Base-by-base conservation (phyloP, 2,888 invertebrate genomes). In the Trichacis sp. region DNA sequence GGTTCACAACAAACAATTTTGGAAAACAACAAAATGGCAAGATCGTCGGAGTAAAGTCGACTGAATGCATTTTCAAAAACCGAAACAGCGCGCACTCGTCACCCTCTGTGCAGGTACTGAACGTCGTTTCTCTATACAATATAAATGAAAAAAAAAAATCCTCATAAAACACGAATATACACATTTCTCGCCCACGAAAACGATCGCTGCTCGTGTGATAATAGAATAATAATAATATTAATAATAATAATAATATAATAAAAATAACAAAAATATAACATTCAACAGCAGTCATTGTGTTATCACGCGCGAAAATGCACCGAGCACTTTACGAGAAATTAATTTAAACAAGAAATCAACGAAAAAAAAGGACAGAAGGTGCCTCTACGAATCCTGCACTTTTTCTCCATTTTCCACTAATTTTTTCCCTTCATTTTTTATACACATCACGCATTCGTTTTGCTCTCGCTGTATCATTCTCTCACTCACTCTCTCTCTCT, bases 201-300 rank as follows among this genome's bases (percentile, higher is more conserved):
- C 49, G 12, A 12, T 38, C 36, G 38, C 12, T 36, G 36, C 47
- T 38, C 47, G 56, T 49, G 45, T 54, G 46, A 38, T 52, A 59
- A 53, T 60, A 60, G 51, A 42, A 49, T 55, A 60, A 55, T 61
- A 62, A 65, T 65, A 59, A 60, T 24, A 24, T 5, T 66, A 66
- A 48, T 48, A 48, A 33, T 46, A 46, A 54, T 46, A 74, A 69
- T 69, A 62, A 69, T 73, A 73, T 73, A 77, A 75, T 73, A 77
- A 77, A 76, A 77, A 80, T 81, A 82, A 83, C 81, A 83, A 82
- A 82, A 83, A 83, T 81, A 80, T 81, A 82, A 82, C 81, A 82
- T 82, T 67, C 77, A 82, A 82, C 79, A 81, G 81, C 79, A 79
- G 77, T 80, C 76, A 74, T 77, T 75, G 73, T 71, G 70, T 73